A percentile compares a stretch with the other conserved stretches of the same genome.
Evolutionary conservation across 2,113 vertebrate genomes (phyloP).

Genomic region (Cisticola juncidis): DNA sequence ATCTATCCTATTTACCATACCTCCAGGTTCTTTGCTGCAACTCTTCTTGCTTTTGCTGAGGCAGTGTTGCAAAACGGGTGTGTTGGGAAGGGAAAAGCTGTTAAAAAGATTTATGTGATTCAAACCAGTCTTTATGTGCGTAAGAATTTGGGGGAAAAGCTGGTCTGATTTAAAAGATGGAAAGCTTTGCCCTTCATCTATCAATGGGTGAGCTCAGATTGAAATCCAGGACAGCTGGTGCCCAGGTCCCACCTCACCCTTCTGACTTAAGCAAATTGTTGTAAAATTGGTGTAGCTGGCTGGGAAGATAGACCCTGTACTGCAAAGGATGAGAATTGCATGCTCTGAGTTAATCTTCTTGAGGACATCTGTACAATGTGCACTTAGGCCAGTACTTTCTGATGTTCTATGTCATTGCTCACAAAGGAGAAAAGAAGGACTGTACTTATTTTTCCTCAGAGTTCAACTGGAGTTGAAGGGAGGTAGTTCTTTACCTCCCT

Average conservation of each 20-base stretch:
- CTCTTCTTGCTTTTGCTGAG: not conserved
- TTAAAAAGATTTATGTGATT: not conserved
- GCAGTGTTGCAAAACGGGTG: not conserved
- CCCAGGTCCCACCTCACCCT: not conserved
- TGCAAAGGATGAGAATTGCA: not conserved
- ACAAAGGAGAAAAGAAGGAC: not conserved
- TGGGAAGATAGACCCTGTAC: not conserved
- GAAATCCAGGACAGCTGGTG: not conserved
- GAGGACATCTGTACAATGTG: not conserved
- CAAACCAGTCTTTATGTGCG: not conserved
- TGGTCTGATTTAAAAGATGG: not conserved
- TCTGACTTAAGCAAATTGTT: not conserved
- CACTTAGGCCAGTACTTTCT: not conserved
- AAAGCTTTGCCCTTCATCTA: not conserved
- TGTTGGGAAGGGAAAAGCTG: not conserved
- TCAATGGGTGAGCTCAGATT: not conserved
- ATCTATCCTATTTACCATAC: not conserved
- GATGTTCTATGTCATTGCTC: not conserved
- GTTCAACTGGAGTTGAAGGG: conserved; percentile 7
- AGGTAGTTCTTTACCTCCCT: not conserved
- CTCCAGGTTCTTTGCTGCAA: not conserved
- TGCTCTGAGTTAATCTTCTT: not conserved
- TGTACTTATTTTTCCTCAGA: not conserved
- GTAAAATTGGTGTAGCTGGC: not conserved
- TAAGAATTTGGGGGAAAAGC: not conserved